Evolutionary conservation across 1,140 invertebrate species (phyloP).

Genomic region (Cyphomyrmex costatus): DNA sequence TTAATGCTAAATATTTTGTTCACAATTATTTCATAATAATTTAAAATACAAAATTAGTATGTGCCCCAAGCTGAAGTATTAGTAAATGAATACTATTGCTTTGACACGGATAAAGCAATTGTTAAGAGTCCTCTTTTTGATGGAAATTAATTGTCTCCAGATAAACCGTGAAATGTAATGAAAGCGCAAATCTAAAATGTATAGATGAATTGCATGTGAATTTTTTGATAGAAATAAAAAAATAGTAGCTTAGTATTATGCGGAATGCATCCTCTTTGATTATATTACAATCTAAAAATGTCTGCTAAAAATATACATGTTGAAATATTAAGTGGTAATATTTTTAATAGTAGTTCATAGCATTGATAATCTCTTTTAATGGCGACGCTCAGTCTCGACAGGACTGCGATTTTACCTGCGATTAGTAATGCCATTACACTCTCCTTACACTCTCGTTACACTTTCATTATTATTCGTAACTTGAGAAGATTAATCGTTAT

Average conservation of each 20-base stretch:
- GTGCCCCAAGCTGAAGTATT: background rate
- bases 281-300: background rate
- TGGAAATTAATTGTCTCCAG: background rate
- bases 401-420: background rate
- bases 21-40: background rate
- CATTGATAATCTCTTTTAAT: background rate
- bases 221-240: background rate
- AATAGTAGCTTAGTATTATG: background rate
- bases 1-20: slow-evolving; percentile 16
- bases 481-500: slow-evolving; percentile 32
- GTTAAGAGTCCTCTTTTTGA: background rate
- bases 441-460: slow-evolving; percentile 4
- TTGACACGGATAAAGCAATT: background rate
- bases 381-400: background rate
- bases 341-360: background rate
- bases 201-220: background rate
- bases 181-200: background rate
- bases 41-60: slow-evolving; percentile 1
- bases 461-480: slow-evolving; percentile 9
- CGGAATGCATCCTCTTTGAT: background rate
- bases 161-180: background rate
- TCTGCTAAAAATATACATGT: background rate
- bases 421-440: slow-evolving; percentile 11
- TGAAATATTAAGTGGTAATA: background rate
- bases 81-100: background rate